Evolutionary conservation across 2,113 vertebrate species (phyloP), one percentile per base, ranked within the genome.

Genomic region (Aspiorhynchus laticeps): DNA sequence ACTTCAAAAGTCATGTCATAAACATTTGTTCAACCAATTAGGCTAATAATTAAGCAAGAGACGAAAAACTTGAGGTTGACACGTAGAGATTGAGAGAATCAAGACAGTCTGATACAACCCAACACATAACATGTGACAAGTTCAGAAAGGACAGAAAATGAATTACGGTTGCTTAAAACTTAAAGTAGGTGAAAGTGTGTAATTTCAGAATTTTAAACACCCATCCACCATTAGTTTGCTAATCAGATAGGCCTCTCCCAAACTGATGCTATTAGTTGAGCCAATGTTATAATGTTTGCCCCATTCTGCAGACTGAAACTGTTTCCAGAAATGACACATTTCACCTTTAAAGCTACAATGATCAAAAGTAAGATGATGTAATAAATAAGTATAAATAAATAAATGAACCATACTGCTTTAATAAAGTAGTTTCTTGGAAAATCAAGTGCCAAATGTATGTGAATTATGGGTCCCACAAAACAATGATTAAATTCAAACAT

Each of bases 331-430:
- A 63, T 65, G 0, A 82, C 59, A 65, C 80, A 48, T 43, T 63
- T 80, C 56, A 80, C 56, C 56, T 63, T 9, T 41, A 80, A 74
- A n/a, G 10, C 36, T 41, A 12, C 71, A 74, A 67, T 9, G 67
- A 71, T 36, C 31, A 71, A 71, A 36, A 71, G 31, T 10, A 71
- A 33, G 26, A 65, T 31, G 1, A 31, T 31, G 3, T 14, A 21
- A 9, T 51, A 17, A 51, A 51, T 51, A 51, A 51, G 14, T 5
- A 43, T 43, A 43, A 63, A 63, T 5, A 28, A n/a, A 51, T 28
- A 48, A 78, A 21, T 91, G 93, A n/a, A 6, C 24, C 1, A 43
- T 14, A 43, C 12, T 26, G 41, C 41, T 75, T 38, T 41, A 26
- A 59, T 4, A 80, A 38, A 80, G 10, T n/a, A 26, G 7, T 3